Base-by-base conservation (phyloP, 2,797 vertebrate species). In the Bovichtus variegatus region DNA sequence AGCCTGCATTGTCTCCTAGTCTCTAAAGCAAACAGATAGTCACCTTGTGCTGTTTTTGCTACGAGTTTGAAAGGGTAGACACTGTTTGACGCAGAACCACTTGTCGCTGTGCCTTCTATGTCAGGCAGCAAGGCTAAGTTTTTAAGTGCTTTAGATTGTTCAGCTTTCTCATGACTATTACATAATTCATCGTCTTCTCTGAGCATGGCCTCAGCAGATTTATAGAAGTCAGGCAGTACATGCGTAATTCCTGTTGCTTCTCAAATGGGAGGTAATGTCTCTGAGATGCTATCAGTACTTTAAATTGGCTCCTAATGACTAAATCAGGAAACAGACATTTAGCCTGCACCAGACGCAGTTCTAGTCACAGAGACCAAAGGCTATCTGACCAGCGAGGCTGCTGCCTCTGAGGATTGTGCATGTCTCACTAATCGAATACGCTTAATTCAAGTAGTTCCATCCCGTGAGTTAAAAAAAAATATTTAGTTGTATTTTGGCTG, bases 251-350 rank as follows among this genome's bases (percentile, higher is more conserved):
- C 75, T 53, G 53, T 67, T 68, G 55, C 49, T 66, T 60, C 67
- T 85, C 49, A 80, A 76, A 67, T 63, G 55, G 67, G 74, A 87
- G 77, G 54, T 80, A 91, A 91, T 90, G 74, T 83, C 78, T 83
- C 27, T 68, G 43, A 85, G 90, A 89, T 92, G 66, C 69, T 89
- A 90, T 93, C 89, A 6, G 79, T 50, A 55, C 54, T 83, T 89
- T 90, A 87, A 92, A 80, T 86, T 66, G 81, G 43, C 53, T 64
- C 59, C 60, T 92, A 92, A 90, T 92, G 84, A 86, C 81, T 82
- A 29, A 84, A 90, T 90, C 27, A 49, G 67, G 77, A 82, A 86
- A 75, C 25, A 82, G 78, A 81, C 84, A 88, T 86, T 85, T 79
- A 84, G 77, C 71, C 49, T 83, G 86, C 76, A 79, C 80, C 50